A percentile compares a stretch with the other conserved stretches of the same genome.
These are phyloP conservation scores for Pitta sordida DNA, from an alignment of 2,113 vertebrate genomes.

Conservation along the genomic window DNA sequence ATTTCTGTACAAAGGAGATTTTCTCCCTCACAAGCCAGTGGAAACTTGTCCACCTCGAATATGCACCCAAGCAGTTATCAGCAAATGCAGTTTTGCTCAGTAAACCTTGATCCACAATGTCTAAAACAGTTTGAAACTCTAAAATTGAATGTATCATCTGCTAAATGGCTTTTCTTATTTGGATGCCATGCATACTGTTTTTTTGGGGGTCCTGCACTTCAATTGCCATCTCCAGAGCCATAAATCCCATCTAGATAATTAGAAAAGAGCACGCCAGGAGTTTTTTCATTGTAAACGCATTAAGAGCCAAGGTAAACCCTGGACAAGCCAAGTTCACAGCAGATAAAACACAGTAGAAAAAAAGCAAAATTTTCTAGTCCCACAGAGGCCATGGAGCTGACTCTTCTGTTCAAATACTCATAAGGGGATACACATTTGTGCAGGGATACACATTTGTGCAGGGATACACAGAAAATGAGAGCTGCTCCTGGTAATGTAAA, in stretches of 20 bases:
- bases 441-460: background rate
- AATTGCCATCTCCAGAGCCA: background rate
- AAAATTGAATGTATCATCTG: background rate
- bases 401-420: background rate
- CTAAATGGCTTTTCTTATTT: background rate
- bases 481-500: background rate
- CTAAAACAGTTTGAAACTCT: background rate
- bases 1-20: background rate
- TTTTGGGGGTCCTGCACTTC: background rate
- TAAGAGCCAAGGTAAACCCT: constrained; percentile 1
- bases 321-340: background rate
- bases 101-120: background rate
- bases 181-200: background rate
- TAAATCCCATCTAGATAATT: background rate
- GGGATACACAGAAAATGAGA: background rate
- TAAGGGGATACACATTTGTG: background rate
- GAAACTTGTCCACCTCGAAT: background rate
- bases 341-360: background rate
- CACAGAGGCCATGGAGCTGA: background rate
- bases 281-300: constrained; percentile 1
- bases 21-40: background rate
- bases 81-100: background rate
- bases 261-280: background rate
- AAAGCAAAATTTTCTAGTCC: background rate
- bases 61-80: background rate